Conservation (phyloP, 2,113 vertebrate genomes). For the Nanorana parkeri region DNA sequence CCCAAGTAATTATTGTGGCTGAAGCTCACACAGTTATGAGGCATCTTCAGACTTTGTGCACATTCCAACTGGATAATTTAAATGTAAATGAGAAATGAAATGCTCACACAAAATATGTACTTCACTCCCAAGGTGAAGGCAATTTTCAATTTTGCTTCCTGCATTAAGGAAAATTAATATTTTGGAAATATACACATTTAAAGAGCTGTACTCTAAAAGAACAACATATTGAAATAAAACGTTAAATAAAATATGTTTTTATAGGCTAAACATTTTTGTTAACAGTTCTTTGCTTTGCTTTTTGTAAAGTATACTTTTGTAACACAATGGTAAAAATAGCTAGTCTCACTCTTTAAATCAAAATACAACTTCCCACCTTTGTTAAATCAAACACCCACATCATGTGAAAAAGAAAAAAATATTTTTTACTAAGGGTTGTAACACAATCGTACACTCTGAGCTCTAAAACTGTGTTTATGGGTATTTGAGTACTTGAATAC, state of each 20-base stretch:
- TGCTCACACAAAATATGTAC: slow-evolving; percentile 46
- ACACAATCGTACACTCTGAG: too few relatives aligned
- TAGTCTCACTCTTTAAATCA: too few relatives aligned
- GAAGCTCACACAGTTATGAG: slow-evolving; percentile 46
- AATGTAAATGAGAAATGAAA: slow-evolving; percentile 54
- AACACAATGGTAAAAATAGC: too few relatives aligned
- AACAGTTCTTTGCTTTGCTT: neutral
- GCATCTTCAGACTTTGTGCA: slow-evolving; percentile 40
- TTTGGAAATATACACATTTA: slow-evolving; percentile 30
- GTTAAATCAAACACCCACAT: too few relatives aligned
- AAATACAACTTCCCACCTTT: too few relatives aligned
- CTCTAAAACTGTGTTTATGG: too few relatives aligned
- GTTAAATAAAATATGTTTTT: slow-evolving; percentile 23
- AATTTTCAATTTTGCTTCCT: slow-evolving; percentile 46
- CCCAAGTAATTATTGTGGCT: slow-evolving; percentile 48
- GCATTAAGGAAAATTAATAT: slow-evolving; percentile 41
- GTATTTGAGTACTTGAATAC: too few relatives aligned
- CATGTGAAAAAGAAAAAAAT: too few relatives aligned
- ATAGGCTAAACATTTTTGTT: slow-evolving; percentile 2
- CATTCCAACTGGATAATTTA: slow-evolving; percentile 53
- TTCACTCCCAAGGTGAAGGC: slow-evolving; percentile 48
- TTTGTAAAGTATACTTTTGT: neutral
- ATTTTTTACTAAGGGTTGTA: too few relatives aligned
- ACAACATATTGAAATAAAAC: slow-evolving; percentile 13
- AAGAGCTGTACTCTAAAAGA: slow-evolving; percentile 4